A percentile compares a stretch with the other conserved stretches of the same genome.
Evolutionary conservation across 2,113 vertebrate genomes (phyloP).

Genomic region (Cepphus grylle): DNA sequence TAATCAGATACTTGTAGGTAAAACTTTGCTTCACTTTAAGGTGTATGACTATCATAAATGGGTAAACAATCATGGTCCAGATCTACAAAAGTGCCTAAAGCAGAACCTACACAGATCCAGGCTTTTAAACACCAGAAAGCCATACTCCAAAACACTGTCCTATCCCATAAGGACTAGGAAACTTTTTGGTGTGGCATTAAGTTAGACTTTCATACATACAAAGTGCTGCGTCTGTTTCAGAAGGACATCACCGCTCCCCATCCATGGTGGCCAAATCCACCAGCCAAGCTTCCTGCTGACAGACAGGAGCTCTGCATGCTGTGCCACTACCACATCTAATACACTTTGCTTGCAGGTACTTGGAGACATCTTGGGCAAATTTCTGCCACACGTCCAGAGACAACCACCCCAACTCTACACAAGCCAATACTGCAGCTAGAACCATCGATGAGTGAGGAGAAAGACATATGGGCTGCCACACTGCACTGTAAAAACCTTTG

Average conservation of each 20-base stretch:
- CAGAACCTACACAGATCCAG: not conserved
- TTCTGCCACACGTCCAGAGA: not conserved
- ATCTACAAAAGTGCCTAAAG: not conserved
- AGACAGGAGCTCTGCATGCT: not conserved
- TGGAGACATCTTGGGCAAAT: not conserved
- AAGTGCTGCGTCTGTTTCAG: not conserved
- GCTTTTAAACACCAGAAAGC: not conserved
- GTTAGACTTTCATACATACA: not conserved
- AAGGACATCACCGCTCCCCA: not conserved
- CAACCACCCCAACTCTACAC: not conserved
- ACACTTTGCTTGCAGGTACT: fast-evolving
- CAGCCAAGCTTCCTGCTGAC: not conserved
- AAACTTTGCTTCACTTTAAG: not conserved
- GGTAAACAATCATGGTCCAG: not conserved
- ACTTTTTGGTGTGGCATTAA: not conserved
- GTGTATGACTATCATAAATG: not conserved
- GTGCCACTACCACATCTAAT: not conserved
- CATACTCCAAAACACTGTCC: not conserved
- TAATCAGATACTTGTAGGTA: not conserved
- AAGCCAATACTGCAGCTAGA: not conserved
- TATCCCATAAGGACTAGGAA: not conserved
- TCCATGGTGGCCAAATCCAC: not conserved
- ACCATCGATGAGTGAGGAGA: not conserved
- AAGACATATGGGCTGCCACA: fast-evolving
- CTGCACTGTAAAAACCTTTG: not conserved